phyloP scores from a whole-genome alignment of 2,888 invertebrate genomes.

The Andrena marginata region DNA sequence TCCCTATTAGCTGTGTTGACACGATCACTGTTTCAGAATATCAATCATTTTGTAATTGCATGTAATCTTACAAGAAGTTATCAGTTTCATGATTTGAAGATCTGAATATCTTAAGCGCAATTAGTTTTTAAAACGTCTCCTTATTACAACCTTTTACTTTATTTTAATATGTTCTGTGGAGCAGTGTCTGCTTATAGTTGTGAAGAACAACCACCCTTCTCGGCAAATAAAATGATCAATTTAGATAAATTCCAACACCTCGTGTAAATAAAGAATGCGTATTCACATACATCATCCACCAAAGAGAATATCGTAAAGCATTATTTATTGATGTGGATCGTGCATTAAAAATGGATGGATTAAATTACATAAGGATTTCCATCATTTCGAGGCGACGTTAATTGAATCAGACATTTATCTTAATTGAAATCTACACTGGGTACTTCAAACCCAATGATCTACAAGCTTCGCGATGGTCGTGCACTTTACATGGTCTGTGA shows the following conservation, averaged over 20 bases:
- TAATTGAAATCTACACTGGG: slow-evolving; percentile 10
- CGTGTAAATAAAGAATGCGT: no score
- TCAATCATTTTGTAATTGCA: no score
- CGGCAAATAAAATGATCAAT: neutral
- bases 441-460: neutral
- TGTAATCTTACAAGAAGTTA: no score
- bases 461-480: neutral
- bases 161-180: neutral
- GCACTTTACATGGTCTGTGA: neutral
- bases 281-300: no score
- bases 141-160: neutral
- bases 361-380: neutral
- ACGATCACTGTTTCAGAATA: no score
- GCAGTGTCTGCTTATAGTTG: no score
- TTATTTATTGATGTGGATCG: neutral
- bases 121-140: neutral
- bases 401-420: slow-evolving; percentile 10
- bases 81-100: no score
- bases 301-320: neutral
- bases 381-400: neutral
- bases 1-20: no score
- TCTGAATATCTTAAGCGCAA: neutral
- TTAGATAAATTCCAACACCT: neutral
- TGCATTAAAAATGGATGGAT: neutral
- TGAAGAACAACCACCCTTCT: no score